phyloP scores from a whole-genome alignment of 2,113 vertebrate species.

The Stegostoma tigrinum region DNA sequence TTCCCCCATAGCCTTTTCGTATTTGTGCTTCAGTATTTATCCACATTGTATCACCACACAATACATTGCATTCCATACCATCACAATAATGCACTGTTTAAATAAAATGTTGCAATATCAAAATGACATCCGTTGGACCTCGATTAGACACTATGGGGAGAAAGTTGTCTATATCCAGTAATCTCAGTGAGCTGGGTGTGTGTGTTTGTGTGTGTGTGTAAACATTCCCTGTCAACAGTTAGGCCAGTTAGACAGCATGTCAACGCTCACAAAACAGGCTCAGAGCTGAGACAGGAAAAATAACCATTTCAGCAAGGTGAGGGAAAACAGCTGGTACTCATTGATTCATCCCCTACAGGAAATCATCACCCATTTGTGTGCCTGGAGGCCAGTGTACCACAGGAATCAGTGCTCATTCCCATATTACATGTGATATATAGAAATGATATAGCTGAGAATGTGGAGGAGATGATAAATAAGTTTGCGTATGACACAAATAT shows the following conservation, averaged over 20 bases:
- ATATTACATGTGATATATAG: too few species aligned
- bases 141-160: neutral
- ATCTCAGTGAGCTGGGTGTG: neutral
- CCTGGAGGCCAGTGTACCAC: too few species aligned
- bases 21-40: neutral
- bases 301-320: neutral
- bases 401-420: too few species aligned
- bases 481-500: too few species aligned
- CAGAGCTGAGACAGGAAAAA: neutral
- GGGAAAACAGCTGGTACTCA: neutral
- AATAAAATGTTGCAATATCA: neutral
- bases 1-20: neutral
- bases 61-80: neutral
- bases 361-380: too few species aligned
- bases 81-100: neutral
- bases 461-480: too few species aligned
- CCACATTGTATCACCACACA: neutral
- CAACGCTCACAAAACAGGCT: neutral
- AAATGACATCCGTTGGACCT: neutral
- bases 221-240: neutral
- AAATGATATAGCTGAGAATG: too few species aligned
- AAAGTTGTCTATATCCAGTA: neutral
- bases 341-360: neutral
- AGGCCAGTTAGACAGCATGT: neutral
- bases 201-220: neutral